Evolutionary conservation across 2,113 vertebrate species (phyloP).

Genomic region (Amblyornis subalaris): DNA sequence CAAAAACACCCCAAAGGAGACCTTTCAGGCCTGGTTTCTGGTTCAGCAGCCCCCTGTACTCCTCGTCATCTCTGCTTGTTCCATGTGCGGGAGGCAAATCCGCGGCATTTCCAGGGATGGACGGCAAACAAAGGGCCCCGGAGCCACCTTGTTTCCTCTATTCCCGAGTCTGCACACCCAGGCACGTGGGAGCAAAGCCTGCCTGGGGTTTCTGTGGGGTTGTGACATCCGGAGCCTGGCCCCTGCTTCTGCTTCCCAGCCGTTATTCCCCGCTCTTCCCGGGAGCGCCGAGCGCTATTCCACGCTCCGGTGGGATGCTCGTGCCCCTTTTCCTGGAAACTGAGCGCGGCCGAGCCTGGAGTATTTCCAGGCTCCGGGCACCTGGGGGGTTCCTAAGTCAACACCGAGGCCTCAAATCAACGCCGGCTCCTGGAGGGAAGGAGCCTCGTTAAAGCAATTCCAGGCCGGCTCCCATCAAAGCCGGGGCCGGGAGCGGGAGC

Average conservation of each 20-base stretch:
- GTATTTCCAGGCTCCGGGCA: neutral
- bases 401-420: neutral
- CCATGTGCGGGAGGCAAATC: neutral
- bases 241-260: neutral
- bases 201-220: fast-evolving
- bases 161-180: neutral
- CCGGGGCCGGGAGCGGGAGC: neutral
- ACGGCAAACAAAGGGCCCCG: neutral
- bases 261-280: neutral
- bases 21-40: neutral
- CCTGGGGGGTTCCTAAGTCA: neutral
- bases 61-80: neutral
- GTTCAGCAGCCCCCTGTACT: neutral
- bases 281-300: neutral
- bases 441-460: neutral
- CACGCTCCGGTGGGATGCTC: neutral
- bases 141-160: neutral
- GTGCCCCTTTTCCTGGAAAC: neutral
- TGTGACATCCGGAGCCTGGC: neutral
- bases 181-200: neutral
- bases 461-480: slow-evolving; percentile 4
- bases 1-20: neutral
- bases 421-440: neutral
- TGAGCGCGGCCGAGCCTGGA: neutral
- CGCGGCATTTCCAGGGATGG: neutral